Base-by-base conservation (phyloP, 2,113 vertebrate genomes). In the Ictalurus furcatus region DNA sequence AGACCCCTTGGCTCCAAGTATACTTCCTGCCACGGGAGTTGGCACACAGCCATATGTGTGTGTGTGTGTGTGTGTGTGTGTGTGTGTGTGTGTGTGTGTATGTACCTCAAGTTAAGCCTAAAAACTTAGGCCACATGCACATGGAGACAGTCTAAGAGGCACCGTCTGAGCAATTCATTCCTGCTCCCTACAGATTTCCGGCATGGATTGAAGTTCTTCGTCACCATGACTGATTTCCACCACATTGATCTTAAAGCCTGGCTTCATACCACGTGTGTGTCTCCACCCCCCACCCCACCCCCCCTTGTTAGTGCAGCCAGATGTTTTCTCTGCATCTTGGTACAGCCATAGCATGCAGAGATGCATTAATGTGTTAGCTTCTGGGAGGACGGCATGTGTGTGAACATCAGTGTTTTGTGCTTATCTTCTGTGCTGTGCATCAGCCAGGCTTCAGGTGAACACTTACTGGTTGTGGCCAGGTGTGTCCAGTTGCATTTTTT, bases 1-100 rank as follows among this genome's bases (percentile, higher is more conserved):
- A 61, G 80, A 87, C 79, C 79, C 88, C 80, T 65, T 83, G 30
- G 52, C 92, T 92, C 93, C 91, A 91, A 90, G 84, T 40, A 78
- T 56, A 76, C 89, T 93, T 94, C 90, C 92, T 90, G 89, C 81
- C 84, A 63, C 56, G 34, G 82, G 61, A 61, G 54, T 69, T 59
- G 30, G 88, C 61, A 25, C 73, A 85, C 40, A 73, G 56, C 83
- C 52, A 16, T 2, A 5, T 58, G 30, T 67, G 59, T 84, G 83
- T 58, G 48, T 23, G 40, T 44, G 40, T 44, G 40, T 48, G 44
- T 79, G n/a, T 56, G 9, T 28, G 40, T 44, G 40, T 44, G 40
- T 48, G 44, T 3, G 11, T 58, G 30, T 67, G 59, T 84, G 83
- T 58, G 48, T 44, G 40, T 44, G 40, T 48, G 44, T 79, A 21